Evolutionary conservation across 2,113 vertebrate genomes (phyloP).

Genomic region (Beaufortia kweichowensis): DNA sequence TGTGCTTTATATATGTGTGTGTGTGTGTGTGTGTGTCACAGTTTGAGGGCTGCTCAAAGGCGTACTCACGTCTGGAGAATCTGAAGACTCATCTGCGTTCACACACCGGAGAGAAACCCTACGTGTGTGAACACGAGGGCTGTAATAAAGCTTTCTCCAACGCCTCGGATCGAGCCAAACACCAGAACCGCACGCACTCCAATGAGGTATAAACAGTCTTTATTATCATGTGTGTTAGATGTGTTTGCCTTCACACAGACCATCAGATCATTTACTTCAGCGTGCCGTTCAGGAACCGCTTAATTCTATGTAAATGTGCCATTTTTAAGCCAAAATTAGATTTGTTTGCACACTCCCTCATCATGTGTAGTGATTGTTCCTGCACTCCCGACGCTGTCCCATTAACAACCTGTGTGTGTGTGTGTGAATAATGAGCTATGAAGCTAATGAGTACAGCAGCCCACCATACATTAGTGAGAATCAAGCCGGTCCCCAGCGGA

Average conservation of each 20-base stretch:
- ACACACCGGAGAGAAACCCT: constrained; percentile 97
- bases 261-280: constrained; percentile 24
- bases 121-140: constrained; percentile 95
- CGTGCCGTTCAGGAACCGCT: constrained; percentile 31
- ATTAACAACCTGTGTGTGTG: constrained; percentile 46
- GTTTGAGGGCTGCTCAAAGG: constrained; percentile 97
- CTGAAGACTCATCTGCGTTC: constrained; percentile 98
- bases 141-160: constrained; percentile 99
- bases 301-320: constrained; percentile 52
- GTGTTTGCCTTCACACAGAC: not conserved
- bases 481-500: constrained; percentile 49
- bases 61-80: constrained; percentile 97
- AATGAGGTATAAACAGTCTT: constrained; percentile 85
- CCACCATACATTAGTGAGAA: constrained; percentile 64
- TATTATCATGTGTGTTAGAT: not conserved
- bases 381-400: constrained; percentile 49
- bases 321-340: constrained; percentile 52
- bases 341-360: constrained; percentile 43
- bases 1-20: no score
- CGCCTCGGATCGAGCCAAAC: constrained; percentile 95
- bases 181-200: constrained; percentile 98
- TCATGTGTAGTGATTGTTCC: constrained; percentile 50
- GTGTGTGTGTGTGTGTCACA: constrained; percentile 60
- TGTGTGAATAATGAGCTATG: constrained; percentile 60
- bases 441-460: constrained; percentile 63